Conservation (phyloP, 2,797 vertebrate species). For the Iguana delicatissima region DNA sequence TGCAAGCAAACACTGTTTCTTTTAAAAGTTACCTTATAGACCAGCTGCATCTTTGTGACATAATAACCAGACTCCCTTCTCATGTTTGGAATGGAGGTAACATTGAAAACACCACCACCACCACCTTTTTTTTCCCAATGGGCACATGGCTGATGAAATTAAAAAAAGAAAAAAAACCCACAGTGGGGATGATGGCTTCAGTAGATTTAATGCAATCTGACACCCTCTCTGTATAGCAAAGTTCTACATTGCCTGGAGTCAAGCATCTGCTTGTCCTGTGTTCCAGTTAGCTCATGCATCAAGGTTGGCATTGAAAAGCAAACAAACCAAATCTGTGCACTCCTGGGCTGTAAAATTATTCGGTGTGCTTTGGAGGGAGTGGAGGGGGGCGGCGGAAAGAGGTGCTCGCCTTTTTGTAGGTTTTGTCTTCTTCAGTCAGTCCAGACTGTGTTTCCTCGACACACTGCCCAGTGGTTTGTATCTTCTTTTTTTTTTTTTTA, state of each 20-base stretch:
- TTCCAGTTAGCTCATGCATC: conserved; percentile 62
- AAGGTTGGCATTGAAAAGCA: conserved; percentile 45
- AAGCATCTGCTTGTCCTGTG: conserved; percentile 74
- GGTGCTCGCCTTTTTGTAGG: conserved; percentile 30
- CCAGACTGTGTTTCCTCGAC: not conserved
- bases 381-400: not conserved
- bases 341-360: conserved; percentile 1
- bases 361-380: not conserved
- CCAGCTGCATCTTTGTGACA: conserved; percentile 61
- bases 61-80: conserved; percentile 14
- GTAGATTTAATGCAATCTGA: conserved; percentile 73
- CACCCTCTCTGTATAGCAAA: conserved; percentile 72
- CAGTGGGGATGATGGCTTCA: conserved; percentile 54
- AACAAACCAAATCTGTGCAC: not conserved
- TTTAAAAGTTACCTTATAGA: conserved; percentile 57
- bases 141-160: conserved; percentile 22
- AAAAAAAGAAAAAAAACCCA: conserved; percentile 11
- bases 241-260: conserved; percentile 70
- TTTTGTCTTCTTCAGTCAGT: conserved; percentile 10
- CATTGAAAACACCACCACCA: conserved; percentile 35
- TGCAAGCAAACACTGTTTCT: not conserved
- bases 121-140: conserved; percentile 11
- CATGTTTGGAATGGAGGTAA: not conserved
- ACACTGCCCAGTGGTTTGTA: too few relatives aligned
- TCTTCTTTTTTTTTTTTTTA: too few relatives aligned